phyloP scores from a whole-genome alignment of 2,113 vertebrate species.

The Halcyon senegalensis region DNA sequence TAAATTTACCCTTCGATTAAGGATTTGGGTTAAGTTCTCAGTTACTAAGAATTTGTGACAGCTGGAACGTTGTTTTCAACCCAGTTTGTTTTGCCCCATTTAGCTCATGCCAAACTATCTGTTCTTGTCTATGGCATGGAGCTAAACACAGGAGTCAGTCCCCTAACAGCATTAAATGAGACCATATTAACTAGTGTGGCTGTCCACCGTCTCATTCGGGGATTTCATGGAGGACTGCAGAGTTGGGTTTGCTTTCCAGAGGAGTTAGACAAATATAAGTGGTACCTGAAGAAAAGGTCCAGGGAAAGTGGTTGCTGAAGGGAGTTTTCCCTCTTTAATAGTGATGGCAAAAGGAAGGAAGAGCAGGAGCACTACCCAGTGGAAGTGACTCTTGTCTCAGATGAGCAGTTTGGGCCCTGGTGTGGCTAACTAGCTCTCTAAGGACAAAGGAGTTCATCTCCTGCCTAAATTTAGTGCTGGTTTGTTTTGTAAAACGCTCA shows the following conservation, averaged over 20 bases:
- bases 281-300: neutral
- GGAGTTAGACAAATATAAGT: neutral
- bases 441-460: neutral
- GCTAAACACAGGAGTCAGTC: neutral
- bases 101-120: neutral
- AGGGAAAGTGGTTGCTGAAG: neutral
- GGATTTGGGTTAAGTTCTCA: neutral
- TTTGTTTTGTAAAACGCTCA: neutral
- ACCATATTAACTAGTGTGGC: neutral
- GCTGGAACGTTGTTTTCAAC: neutral
- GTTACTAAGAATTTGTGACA: neutral
- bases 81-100: neutral
- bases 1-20: neutral
- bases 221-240: neutral
- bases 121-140: neutral
- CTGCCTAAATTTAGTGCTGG: neutral
- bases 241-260: neutral
- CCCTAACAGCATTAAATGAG: neutral
- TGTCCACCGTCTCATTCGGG: neutral
- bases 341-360: neutral
- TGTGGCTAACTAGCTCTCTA: neutral
- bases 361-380: neutral
- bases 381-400: neutral
- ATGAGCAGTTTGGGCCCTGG: fast-evolving
- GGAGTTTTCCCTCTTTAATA: neutral